Base-by-base conservation (phyloP, 1,140 invertebrate species). In the Dendroctonus valens region DNA sequence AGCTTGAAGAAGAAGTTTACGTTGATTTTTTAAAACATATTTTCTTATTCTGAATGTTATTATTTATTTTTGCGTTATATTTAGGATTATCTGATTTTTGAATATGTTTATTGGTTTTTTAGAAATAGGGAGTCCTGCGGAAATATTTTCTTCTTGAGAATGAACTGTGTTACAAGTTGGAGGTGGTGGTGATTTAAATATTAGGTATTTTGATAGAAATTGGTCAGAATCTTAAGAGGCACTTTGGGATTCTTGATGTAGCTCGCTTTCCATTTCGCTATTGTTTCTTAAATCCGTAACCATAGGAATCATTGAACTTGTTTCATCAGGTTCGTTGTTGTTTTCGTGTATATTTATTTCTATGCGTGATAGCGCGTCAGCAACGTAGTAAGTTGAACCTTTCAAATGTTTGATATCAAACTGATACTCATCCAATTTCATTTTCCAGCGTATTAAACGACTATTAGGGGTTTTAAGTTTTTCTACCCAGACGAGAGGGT, bases 401-500 rank as follows among this genome's bases (percentile, higher is more conserved):
- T 38, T 7, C 50, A 26, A 26, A 26, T 26, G 26, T 26, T 26
- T 26, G 26, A 26, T 26, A 3, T 26, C 26, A 26, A 26, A 26
- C 26, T 26, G 26, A 26, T 26, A 26, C 26, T 26, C 26, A 26
- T 26, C 26, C 26, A 26, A 26, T 61, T 15, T 26, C 49, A 15
- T 38, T 39, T 39, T 48, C 46, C 49, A 26, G 6, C 59, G 26
- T 7, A 61, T 61, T 38, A 51, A 37, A 12, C 59, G 6, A 38
- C 46, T 11, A 51, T 67, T 42, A 40, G 41, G 39, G 44, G n/a
- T 41, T 61, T 59, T 68, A 48, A 68, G 8, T 42, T 49, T 52
- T 7, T 8, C 55, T 39, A 68, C 38, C 66, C 66, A 68, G 49
- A 68, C 59, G 39, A 68, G 38, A 26, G 66, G 66, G 14, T 68